Base-by-base conservation (phyloP, 2,113 vertebrate genomes). In the Sceloporus undulatus region DNA sequence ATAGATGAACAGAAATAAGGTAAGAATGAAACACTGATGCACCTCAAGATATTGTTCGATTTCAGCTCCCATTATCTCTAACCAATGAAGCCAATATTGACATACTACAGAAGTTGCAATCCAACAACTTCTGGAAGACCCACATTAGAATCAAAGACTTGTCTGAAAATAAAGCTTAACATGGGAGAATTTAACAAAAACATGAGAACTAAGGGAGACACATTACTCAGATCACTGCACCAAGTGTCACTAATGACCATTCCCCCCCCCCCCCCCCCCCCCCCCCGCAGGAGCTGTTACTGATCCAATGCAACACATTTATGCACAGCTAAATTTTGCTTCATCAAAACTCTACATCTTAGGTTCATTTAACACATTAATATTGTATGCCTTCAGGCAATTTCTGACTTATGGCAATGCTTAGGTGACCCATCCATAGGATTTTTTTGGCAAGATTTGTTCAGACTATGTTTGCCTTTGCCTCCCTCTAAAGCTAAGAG, bases 31-130 rank as follows among this genome's bases (percentile, higher is more conserved):
- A 91, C 66, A 78, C 40, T 21, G 52, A 93, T 48, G 82, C 59
- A 13, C 13, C 18, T 62, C 59, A 18, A 62, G 59, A 62, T 62
- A 18, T 16, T 62, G 59, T 48, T 48, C 4, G 4, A 62, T 62
- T 62, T 62, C 14, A 62, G 18, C 59, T 62, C 18, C 13, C 59
- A 62, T 62, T 14, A 62, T 13, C 16, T 62, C 59, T 62, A 62
- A 16, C 59, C 59, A 62, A 62, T 62, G 59, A 18, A 16, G 13
- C 13, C 16, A 62, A 62, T 14, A 16, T 62, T 48, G 92, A 95
- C 92, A 93, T 91, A 94, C 92, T 94, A 93, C 92, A 94, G 93
- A 89, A 90, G 82, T 21, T 89, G 90, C 80, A 91, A 88, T 92
- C 90, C 94, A 85, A 52, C 10, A 52, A 11, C 5, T 42, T 18